These are phyloP conservation scores for Linnaemya vulpina DNA, from an alignment of 2,888 invertebrate species.

Conservation along the genomic window DNA sequence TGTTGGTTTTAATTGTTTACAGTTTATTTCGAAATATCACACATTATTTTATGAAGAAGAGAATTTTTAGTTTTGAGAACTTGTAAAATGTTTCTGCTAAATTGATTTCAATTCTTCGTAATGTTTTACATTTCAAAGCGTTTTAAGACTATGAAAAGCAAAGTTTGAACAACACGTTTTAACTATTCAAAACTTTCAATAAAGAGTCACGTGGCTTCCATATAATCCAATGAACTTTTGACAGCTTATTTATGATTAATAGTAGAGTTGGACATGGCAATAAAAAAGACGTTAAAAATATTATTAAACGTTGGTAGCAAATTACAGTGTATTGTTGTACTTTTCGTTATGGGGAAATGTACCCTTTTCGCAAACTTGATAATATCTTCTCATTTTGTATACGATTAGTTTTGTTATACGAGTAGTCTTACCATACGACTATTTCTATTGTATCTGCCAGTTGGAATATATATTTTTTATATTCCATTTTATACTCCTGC, in stretches of 20 bases:
- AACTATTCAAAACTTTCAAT: background rate
- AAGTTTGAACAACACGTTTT: background rate
- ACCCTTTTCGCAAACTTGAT: background rate
- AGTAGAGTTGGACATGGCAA: background rate
- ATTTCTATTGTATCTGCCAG: conserved; percentile 9
- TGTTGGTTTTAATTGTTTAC: too few relatives aligned
- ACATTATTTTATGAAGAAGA: too few relatives aligned
- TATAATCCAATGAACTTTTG: background rate
- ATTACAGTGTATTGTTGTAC: background rate
- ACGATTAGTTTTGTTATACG: background rate
- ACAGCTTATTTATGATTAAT: background rate
- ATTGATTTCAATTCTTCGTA: too few relatives aligned
- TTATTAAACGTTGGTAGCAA: background rate
- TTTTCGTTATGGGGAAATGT: background rate
- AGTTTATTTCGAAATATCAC: too few relatives aligned
- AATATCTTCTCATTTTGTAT: background rate
- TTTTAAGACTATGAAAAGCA: background rate
- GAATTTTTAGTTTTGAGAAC: too few relatives aligned
- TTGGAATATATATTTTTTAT: background rate
- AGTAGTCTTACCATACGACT: background rate
- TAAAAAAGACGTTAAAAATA: background rate
- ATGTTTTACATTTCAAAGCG: background rate
- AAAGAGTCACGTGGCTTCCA: background rate
- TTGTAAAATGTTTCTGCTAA: too few relatives aligned
- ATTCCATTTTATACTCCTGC: conserved; percentile 15